These are phyloP conservation scores for Trematomus bernacchii DNA, from an alignment of 2,797 vertebrate genomes.

Conservation along the genomic window DNA sequence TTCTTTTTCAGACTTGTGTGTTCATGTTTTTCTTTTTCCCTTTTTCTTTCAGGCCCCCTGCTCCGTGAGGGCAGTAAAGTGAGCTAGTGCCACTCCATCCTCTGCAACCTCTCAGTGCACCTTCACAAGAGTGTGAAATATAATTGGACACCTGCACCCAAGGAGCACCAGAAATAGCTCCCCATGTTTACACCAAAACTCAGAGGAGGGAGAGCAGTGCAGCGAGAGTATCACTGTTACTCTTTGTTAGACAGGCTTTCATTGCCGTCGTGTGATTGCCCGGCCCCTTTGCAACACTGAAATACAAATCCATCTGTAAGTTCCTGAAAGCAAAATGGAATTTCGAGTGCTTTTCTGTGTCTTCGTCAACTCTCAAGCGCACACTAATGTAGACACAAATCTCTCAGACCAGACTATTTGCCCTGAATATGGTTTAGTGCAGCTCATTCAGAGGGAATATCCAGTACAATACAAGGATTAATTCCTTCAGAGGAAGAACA, in stretches of 20 bases:
- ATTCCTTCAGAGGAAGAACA: slow-evolving; percentile 49
- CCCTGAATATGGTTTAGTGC: slow-evolving; percentile 47
- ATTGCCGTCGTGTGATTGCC: slow-evolving; percentile 50
- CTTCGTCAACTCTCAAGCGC: slow-evolving; percentile 44
- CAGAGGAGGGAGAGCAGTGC: slow-evolving; percentile 42
- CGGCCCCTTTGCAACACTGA: slow-evolving; percentile 31
- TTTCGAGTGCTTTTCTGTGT: slow-evolving; percentile 63
- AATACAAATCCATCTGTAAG: slow-evolving; percentile 56
- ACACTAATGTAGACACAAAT: slow-evolving; percentile 50
- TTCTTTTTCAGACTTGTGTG: not conserved
- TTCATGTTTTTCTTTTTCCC: not conserved
- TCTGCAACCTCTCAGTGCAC: slow-evolving; percentile 60
- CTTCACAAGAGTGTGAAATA: slow-evolving; percentile 78
- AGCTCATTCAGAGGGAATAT: slow-evolving; percentile 59
- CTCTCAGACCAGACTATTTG: slow-evolving; percentile 48
- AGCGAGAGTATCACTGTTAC: slow-evolving; percentile 54
- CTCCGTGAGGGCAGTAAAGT: slow-evolving; percentile 49
- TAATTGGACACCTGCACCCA: slow-evolving; percentile 83
- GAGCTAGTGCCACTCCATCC: slow-evolving; percentile 44
- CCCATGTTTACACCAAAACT: slow-evolving; percentile 66
- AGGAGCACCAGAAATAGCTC: slow-evolving; percentile 75
- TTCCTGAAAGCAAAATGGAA: slow-evolving; percentile 59
- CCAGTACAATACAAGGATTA: slow-evolving; percentile 54
- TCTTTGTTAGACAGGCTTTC: slow-evolving; percentile 53
- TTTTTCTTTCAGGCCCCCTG: slow-evolving; percentile 3